Evolutionary conservation across 2,113 vertebrate species (phyloP), one percentile per base, ranked within the genome.

Genomic region (Gobio gobio): DNA sequence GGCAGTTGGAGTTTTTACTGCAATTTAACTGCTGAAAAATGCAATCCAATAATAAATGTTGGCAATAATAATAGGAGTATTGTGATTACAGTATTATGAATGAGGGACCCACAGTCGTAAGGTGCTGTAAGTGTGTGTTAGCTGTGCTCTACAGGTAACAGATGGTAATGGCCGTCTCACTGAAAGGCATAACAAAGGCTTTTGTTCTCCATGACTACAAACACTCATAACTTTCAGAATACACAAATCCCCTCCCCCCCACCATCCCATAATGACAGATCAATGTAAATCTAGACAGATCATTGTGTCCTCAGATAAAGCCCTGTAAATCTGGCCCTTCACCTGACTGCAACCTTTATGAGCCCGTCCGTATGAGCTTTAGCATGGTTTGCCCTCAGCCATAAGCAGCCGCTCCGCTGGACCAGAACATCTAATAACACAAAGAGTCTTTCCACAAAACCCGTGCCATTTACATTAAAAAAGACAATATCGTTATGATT

Each of bases 291-390:
- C 40, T 59, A 61, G 61, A 83, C 54, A 16, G 40, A 33, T 33
- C 18, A 56, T 20, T 56, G 2, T 20, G 18, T 8, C 16, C 51
- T 56, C 49, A 45, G 59, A 82, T 81, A 74, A 75, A 56, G 45
- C 24, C 22, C 20, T 13, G 10, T 87, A 91, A 92, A 90, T 59
- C 91, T 88, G 89, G 33, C 91, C 89, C 86, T 86, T 93, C 86
- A 92, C 92, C 92, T 93, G 92, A 93, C 92, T 91, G 91, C 87
- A 93, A 93, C 92, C 93, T 93, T 89, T 84, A 87, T 66, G 77
- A 14, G 24, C 16, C 40, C 54, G 74, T 14, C 74, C 18, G 16
- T 33, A 76, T 54, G 18, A 40, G 77, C 47, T 80, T 80, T 47
- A 80, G 12, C 78, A 80, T 80, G 12, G 1, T 22, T 29, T 80